Evolutionary conservation across 1,140 invertebrate species (phyloP), one percentile per base, ranked within the genome.

Genomic region (Lepidurus arcticus): DNA sequence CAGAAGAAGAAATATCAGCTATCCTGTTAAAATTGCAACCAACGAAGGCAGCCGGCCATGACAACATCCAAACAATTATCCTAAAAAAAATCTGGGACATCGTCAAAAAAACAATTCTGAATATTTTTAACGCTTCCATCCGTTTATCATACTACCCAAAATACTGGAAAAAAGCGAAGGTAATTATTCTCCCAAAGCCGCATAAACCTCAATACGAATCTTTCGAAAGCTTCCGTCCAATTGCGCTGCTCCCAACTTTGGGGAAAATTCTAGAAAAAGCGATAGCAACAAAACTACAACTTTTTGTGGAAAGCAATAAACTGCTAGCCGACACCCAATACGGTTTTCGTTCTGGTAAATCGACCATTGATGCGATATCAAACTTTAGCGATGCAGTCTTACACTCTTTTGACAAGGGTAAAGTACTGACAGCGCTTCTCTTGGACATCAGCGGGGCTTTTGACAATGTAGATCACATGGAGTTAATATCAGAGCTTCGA

Each of bases 81-180:
- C 44, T 47, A 16, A 42, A 8, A 34, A 21, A 76, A 45, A 47
- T 16, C 45, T 47, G 45, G 45, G 10, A 47, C 45, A 47, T 47
- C 45, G 45, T 47, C 45, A 47, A 47, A 47, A 47, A 47, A 47
- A 0, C 16, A 47, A 47, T 47, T 47, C 10, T 47, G 45, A 76
- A 44, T 0, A 24, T 76, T 76, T 76, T 76, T 44, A 76, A 76
- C 44, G 24, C 75, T 26, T 76, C 7, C 75, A 11, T 76, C n/a
- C 24, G 8, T 44, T 7, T n/a, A 42, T 42, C 42, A 34, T 76
- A 76, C 42, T 76, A 44, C 42, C 75, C 75, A 16, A 34, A 42
- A 44, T 42, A 42, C 7, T 76, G 42, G 75, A 26, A 76, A 76
- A 76, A 24, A 44, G 75, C 75, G 21, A 76, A 76, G 42, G 42